These are phyloP conservation scores for Silurus asotus DNA, from an alignment of 2,113 vertebrate species.

Conservation along the genomic window DNA sequence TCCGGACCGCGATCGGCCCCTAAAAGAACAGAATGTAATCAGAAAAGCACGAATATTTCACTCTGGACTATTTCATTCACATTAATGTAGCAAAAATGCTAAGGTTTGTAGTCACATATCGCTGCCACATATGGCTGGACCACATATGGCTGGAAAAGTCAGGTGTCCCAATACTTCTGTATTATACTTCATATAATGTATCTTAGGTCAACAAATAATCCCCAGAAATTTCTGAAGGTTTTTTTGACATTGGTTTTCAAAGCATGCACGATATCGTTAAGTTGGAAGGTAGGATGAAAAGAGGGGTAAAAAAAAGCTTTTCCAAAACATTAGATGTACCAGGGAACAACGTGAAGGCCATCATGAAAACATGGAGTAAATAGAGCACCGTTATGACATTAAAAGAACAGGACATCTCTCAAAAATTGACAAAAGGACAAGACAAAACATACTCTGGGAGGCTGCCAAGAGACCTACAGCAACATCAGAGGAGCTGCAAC, in stretches of 20 bases:
- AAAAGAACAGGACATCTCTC: not conserved
- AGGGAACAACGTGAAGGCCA: not conserved
- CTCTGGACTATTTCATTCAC: constrained; percentile 2
- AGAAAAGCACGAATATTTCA: not conserved
- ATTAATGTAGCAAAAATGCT: not conserved
- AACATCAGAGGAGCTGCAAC: not conserved
- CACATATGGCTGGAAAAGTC: too few relatives aligned
- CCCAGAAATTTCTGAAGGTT: too few relatives aligned
- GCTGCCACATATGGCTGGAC: too few relatives aligned
- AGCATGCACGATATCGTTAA: not conserved
- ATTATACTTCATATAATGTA: too few relatives aligned
- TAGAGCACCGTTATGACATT: not conserved
- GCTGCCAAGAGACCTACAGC: not conserved
- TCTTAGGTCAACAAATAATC: too few relatives aligned
- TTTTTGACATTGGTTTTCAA: not conserved
- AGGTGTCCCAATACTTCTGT: too few relatives aligned
- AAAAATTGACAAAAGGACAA: not conserved
- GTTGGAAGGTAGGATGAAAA: not conserved
- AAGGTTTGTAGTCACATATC: not conserved
- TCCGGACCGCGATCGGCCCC: constrained; percentile 95
- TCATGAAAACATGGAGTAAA: not conserved
- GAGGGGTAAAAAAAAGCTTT: not conserved
- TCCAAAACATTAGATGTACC: not conserved
- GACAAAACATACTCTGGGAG: not conserved
- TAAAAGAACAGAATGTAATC: constrained; percentile 60